phyloP scores from a whole-genome alignment of 2,888 invertebrate species.

The Leptinotarsa haldemani region DNA sequence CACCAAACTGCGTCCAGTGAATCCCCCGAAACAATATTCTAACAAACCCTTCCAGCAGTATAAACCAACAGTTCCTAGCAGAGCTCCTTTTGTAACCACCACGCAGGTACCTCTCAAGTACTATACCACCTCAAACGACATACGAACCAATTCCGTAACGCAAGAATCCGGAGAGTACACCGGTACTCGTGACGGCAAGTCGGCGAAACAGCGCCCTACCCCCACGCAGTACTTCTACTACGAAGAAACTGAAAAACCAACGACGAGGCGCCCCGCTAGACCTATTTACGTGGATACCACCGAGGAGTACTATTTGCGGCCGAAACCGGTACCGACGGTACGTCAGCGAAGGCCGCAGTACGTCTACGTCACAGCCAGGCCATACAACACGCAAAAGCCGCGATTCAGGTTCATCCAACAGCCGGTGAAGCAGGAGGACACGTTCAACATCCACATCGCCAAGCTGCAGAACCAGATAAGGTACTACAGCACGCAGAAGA shows the following conservation, averaged over 20 bases:
- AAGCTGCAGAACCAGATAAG: conserved; percentile 76
- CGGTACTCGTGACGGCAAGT: conserved; percentile 33
- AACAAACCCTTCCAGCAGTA: conserved; percentile 69
- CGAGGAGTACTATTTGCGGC: conserved; percentile 53
- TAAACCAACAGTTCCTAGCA: conserved; percentile 57
- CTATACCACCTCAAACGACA: conserved; percentile 70
- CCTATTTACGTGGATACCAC: conserved; percentile 43
- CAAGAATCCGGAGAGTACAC: conserved; percentile 56
- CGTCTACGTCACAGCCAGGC: conserved; percentile 59
- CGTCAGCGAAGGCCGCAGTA: conserved; percentile 52
- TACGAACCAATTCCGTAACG: conserved; percentile 69
- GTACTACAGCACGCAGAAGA: conserved; percentile 72
- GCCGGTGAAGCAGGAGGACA: conserved; percentile 57
- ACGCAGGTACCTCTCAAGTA: conserved; percentile 75
- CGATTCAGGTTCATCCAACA: conserved; percentile 52
- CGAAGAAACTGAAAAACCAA: conserved; percentile 65
- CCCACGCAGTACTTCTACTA: conserved; percentile 77
- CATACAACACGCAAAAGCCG: conserved; percentile 56
- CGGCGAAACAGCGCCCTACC: conserved; percentile 53
- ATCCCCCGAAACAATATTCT: conserved; percentile 63
- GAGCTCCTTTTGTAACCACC: conserved; percentile 66
- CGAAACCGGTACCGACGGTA: conserved; percentile 43
- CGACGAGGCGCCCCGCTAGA: conserved; percentile 42
- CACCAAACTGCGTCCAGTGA: conserved; percentile 61
- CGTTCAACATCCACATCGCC: conserved; percentile 75